Base-by-base conservation (phyloP, 1,140 invertebrate genomes). In the Stegodyphus mimosarum region DNA sequence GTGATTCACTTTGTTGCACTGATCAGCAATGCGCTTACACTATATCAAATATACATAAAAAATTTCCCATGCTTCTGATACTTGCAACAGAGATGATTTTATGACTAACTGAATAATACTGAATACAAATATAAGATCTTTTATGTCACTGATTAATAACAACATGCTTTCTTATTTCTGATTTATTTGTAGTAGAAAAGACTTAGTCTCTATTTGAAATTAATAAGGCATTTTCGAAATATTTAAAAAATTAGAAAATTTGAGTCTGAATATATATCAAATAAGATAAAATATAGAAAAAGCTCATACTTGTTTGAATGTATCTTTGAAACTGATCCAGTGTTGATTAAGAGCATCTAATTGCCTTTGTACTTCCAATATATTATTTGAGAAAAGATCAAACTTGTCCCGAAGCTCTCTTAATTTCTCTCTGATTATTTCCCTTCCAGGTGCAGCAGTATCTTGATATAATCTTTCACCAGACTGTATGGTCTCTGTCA, bases 401-500 rank as follows among this genome's bases (percentile, higher is more conserved):
- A 89, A 91, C 88, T 77, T 88, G 88, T 89, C 95, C 89, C 94
- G 93, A 76, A 94, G 92, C 33, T 92, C 92, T 89, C 95, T 92
- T 86, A 98, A 90, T 88, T 97, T 95, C 87, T 95, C 93, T 10
- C 97, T 92, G 63, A 99, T 95, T 55, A 93, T 94, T 90, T 99
- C 97, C 83, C 97, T 92, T 11, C 97, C 97, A 88, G 94, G 93
- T 49, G 96, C 94, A 6, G 96, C 95, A 6, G 97, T 99, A 90
- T 98, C 96, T 0, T 96, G 95, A 86, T 96, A 93, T 49, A 98
- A 93, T 89, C 95, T 94, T 89, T 99, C 97, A 6, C 95, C 96
- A 15, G 83, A 66, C 70, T 80, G 75, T 0, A 85, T 66, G 10
- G 79, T 76, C 75, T 86, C 70, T n/a, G 48, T 76, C 17, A 87